phyloP scores from a whole-genome alignment of 2,888 invertebrate genomes.

The Leptopilina myrica region DNA sequence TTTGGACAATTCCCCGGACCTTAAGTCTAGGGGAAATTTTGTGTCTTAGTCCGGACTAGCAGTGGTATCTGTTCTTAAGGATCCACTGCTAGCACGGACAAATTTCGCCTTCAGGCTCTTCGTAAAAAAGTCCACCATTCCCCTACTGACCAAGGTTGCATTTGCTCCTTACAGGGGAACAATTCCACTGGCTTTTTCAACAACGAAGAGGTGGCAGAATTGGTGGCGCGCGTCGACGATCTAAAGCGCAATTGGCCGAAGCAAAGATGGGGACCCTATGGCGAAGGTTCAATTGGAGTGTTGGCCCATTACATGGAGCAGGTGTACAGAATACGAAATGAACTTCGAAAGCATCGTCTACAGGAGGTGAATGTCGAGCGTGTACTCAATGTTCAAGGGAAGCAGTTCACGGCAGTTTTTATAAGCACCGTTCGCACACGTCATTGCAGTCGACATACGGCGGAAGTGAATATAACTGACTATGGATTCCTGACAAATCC shows the following conservation, averaged over 20 bases:
- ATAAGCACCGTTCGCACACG: constrained; percentile 88
- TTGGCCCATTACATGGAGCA: constrained; percentile 92
- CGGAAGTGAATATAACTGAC: constrained; percentile 81
- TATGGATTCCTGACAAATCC: constrained; percentile 90
- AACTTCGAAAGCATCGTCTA: constrained; percentile 85
- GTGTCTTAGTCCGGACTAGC: no score
- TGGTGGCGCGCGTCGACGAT: constrained; percentile 86
- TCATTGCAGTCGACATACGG: constrained; percentile 81
- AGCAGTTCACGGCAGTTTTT: constrained; percentile 90
- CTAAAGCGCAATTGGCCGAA: constrained; percentile 86
- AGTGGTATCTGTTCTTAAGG: no score
- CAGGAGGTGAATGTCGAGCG: constrained; percentile 88
- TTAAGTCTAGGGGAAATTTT: no score
- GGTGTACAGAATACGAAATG: constrained; percentile 85
- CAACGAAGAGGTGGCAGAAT: constrained; percentile 88
- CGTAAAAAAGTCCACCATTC: no score
- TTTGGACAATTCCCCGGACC: no score
- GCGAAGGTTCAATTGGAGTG: constrained; percentile 89
- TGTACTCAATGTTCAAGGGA: constrained; percentile 91
- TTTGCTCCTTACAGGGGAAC: constrained; percentile 59
- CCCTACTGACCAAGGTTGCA: no score
- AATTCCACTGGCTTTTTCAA: constrained; percentile 89
- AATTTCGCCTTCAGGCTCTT: no score
- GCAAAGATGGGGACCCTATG: constrained; percentile 83
- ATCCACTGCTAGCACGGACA: no score